Evolutionary conservation across 2,113 vertebrate genomes (phyloP).

Genomic region (Vulpes lagopus): DNA sequence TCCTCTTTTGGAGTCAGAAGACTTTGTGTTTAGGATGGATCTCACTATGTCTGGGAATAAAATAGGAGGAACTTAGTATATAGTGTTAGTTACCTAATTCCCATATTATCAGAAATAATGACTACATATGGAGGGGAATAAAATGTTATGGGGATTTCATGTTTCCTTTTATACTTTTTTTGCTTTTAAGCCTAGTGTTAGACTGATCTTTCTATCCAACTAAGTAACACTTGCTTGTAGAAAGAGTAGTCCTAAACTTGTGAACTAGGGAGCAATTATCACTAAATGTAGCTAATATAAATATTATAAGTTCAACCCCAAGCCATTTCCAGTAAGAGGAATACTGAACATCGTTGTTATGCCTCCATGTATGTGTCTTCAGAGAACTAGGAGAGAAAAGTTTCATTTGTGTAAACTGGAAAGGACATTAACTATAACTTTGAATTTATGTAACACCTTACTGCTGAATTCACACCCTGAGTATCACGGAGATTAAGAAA

Average conservation of each 20-base stretch:
- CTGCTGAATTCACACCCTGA: constrained; percentile 22
- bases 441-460: constrained; percentile 36
- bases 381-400: constrained; percentile 29
- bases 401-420: constrained; percentile 30
- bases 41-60: not conserved
- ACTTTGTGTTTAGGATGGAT: not conserved
- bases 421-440: constrained; percentile 52
- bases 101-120: constrained; percentile 24
- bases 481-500: constrained; percentile 57
- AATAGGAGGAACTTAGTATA: not conserved
- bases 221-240: not conserved
- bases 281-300: constrained; percentile 53
- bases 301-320: constrained; percentile 32
- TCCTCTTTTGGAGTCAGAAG: not conserved
- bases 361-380: constrained; percentile 1
- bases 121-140: not conserved
- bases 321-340: constrained; percentile 37
- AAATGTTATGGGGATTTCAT: not conserved
- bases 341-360: constrained; percentile 59
- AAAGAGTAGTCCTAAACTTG: not conserved
- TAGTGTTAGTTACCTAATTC: constrained; percentile 14
- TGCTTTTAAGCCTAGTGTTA: constrained; percentile 31
- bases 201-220: not conserved
- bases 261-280: constrained; percentile 15
- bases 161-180: constrained; percentile 28